A percentile compares a stretch with the other conserved stretches of the same genome.
phyloP scores from a whole-genome alignment of 2,797 vertebrate species.

The Antrozous pallidus region DNA sequence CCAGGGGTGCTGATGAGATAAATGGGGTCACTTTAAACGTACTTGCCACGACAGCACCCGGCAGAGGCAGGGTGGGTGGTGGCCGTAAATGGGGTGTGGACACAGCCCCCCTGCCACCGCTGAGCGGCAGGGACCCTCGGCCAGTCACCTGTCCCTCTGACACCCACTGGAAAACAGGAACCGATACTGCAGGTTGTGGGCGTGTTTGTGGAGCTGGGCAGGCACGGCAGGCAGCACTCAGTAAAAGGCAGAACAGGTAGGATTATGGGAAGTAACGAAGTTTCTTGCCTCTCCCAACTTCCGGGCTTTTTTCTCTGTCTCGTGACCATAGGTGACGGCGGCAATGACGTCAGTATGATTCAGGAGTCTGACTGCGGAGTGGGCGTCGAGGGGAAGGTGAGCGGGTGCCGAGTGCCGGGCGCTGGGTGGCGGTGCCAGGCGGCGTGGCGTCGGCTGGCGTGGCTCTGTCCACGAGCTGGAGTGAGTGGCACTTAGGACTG shows the following conservation, averaged over 20 bases:
- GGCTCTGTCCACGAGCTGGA: accelerated
- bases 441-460: accelerated
- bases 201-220: accelerated
- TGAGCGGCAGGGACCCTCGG: accelerated
- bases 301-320: not conserved
- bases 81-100: accelerated
- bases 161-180: not conserved
- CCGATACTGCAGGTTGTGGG: accelerated
- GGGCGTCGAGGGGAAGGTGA: conserved; percentile 98
- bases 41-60: accelerated
- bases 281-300: not conserved
- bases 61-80: not conserved
- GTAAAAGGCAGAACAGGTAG: not conserved
- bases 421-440: accelerated
- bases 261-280: accelerated
- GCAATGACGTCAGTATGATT: conserved; percentile 99
- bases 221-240: accelerated
- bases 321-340: conserved; percentile 91
- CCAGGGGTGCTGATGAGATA: accelerated
- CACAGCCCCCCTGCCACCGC: accelerated
- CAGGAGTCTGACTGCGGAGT: conserved; percentile 98
- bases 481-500: not conserved
- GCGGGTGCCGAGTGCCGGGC: not conserved
- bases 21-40: not conserved
- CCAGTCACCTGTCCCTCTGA: not conserved